Evolutionary conservation across 2,888 invertebrate genomes (phyloP).

Genomic region (Elmis aenea): DNA sequence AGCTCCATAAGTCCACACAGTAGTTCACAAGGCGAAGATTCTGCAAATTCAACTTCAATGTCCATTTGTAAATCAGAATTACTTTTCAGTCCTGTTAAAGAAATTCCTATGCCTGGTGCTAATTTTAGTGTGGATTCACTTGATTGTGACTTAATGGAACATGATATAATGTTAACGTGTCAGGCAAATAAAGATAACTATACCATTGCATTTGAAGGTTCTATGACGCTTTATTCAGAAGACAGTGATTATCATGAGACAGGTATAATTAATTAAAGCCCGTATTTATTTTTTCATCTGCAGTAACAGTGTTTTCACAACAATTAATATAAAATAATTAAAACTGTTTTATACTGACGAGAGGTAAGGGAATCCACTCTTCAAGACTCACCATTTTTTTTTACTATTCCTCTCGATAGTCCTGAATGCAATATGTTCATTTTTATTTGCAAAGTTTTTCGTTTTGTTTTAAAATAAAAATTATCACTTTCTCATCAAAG

Average conservation of each 20-base stretch:
- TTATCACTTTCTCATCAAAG: too few relatives aligned
- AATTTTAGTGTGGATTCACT: slow-evolving; percentile 88
- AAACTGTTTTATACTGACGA: too few relatives aligned
- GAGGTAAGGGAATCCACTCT: too few relatives aligned
- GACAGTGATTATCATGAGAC: slow-evolving; percentile 66
- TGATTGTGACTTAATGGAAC: slow-evolving; percentile 78
- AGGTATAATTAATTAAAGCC: too few relatives aligned
- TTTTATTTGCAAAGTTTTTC: too few relatives aligned
- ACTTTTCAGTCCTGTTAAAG: slow-evolving; percentile 85
- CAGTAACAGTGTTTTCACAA: not conserved
- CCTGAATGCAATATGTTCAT: not conserved
- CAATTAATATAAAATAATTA: too few relatives aligned
- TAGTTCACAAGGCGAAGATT: slow-evolving; percentile 73
- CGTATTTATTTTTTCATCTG: not conserved
- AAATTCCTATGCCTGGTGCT: slow-evolving; percentile 63
- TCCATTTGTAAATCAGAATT: slow-evolving; percentile 89
- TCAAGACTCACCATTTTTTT: too few relatives aligned
- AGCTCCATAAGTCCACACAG: slow-evolving; percentile 70
- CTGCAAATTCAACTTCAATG: slow-evolving; percentile 73
- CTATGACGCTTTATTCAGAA: slow-evolving; percentile 77
- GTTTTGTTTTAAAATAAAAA: too few relatives aligned
- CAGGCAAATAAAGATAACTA: slow-evolving; percentile 92
- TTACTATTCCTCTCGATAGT: not conserved
- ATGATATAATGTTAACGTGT: slow-evolving; percentile 85
- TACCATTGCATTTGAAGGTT: slow-evolving; percentile 91